Conservation (phyloP, 1,140 invertebrate species). For the Leptinotarsa defecta region DNA sequence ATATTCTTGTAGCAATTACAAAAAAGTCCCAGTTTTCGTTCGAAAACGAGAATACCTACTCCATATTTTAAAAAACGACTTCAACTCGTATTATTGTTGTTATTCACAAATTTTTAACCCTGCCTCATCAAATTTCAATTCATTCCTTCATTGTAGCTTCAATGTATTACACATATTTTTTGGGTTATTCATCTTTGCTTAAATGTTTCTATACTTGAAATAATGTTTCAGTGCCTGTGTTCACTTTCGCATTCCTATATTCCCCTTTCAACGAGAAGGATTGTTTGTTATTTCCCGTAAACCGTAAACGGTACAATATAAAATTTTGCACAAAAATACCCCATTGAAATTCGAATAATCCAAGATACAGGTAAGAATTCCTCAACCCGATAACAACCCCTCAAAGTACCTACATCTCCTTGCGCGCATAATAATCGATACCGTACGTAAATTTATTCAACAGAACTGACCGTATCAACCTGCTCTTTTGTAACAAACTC, state of each 20-base stretch:
- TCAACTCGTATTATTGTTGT: too few relatives aligned
- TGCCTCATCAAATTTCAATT: too few relatives aligned
- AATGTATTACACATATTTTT: too few relatives aligned
- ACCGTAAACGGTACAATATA: conserved; percentile 31
- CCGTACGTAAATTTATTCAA: conserved; percentile 28
- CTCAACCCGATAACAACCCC: conserved; percentile 27
- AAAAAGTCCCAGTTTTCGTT: too few relatives aligned
- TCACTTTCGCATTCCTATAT: neutral
- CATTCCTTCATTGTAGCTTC: too few relatives aligned
- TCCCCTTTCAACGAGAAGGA: conserved; percentile 17
- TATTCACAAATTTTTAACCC: too few relatives aligned
- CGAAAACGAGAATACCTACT: too few relatives aligned
- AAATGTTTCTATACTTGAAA: too few relatives aligned
- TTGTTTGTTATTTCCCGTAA: conserved; percentile 31
- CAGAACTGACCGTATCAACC: conserved; percentile 45
- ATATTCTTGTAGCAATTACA: too few relatives aligned
- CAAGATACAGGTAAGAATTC: conserved; percentile 33
- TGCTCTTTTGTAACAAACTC: conserved; percentile 27
- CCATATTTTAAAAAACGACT: too few relatives aligned
- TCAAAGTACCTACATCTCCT: conserved; percentile 12
- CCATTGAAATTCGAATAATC: conserved; percentile 22
- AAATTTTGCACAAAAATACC: conserved; percentile 39
- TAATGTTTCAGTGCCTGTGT: too few relatives aligned
- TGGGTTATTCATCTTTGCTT: too few relatives aligned
- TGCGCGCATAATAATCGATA: neutral